These are phyloP conservation scores for Taenaris catops DNA, from an alignment of 2,888 invertebrate genomes.

Conservation along the genomic window DNA sequence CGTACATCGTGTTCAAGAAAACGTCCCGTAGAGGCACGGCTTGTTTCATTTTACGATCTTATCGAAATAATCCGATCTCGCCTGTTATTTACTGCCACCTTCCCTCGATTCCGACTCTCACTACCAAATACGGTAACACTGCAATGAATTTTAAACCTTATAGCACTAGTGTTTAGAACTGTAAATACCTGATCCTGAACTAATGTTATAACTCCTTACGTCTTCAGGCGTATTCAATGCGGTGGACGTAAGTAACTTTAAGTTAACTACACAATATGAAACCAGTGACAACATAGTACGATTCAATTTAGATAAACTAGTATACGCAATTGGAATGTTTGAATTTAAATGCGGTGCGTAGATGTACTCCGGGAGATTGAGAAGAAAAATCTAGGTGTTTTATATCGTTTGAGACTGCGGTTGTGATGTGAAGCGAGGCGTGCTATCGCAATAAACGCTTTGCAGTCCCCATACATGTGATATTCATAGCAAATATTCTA, in stretches of 20 bases:
- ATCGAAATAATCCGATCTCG: conserved; percentile 78
- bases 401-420: conserved; percentile 67
- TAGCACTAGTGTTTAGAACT: conserved; percentile 25
- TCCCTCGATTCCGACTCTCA: conserved; percentile 57
- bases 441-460: conserved; percentile 72
- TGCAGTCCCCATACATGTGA: conserved; percentile 53
- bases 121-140: conserved; percentile 35
- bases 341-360: conserved; percentile 26
- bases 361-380: conserved; percentile 57
- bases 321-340: conserved; percentile 41
- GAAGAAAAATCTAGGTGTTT: conserved; percentile 74
- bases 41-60: conserved; percentile 79
- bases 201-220: conserved; percentile 41
- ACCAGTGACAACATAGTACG: conserved; percentile 45
- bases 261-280: conserved; percentile 37
- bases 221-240: conserved; percentile 36
- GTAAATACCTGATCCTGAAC: conserved; percentile 45
- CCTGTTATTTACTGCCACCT: conserved; percentile 74
- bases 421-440: conserved; percentile 51
- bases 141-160: conserved; percentile 56
- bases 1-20: conserved; percentile 35
- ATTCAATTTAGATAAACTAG: conserved; percentile 41
- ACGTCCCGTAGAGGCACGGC: conserved; percentile 62
- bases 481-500: conserved; percentile 59
- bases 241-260: conserved; percentile 38